Conservation (phyloP, 2,797 vertebrate genomes). For the Microhierax caerulescens region DNA sequence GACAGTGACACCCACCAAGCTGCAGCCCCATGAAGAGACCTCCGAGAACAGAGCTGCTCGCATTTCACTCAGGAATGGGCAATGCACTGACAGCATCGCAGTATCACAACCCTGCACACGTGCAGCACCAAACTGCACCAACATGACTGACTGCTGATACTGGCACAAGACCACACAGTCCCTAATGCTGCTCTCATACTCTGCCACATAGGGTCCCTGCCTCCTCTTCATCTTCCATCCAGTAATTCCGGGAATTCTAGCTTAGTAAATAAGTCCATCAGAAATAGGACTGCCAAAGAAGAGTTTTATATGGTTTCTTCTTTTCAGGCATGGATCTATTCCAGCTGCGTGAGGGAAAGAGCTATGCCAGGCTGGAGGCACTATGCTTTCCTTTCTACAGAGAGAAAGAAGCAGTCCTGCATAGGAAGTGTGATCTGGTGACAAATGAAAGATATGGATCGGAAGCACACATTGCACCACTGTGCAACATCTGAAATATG, state of each 20-base stretch:
- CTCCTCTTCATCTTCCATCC: background rate
- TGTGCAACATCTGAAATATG: background rate
- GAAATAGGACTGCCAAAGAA: background rate
- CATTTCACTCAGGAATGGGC: background rate
- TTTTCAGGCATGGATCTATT: background rate
- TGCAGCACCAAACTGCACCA: background rate
- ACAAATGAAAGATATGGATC: background rate
- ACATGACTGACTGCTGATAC: background rate
- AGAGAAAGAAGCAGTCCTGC: background rate
- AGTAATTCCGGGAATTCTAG: background rate
- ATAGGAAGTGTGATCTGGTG: background rate
- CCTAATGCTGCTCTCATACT: background rate
- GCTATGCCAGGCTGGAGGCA: background rate
- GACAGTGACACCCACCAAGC: background rate
- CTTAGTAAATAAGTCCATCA: background rate
- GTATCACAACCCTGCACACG: background rate
- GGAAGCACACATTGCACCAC: background rate
- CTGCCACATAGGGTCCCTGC: background rate
- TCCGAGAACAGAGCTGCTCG: background rate
- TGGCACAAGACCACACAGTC: fast-evolving
- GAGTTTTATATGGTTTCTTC: background rate
- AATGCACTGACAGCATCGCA: fast-evolving
- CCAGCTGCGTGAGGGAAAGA: background rate
- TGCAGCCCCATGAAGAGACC: background rate
- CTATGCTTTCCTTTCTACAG: background rate